Evolutionary conservation across 2,888 invertebrate genomes (phyloP).

Genomic region (Slavum lentiscoides): DNA sequence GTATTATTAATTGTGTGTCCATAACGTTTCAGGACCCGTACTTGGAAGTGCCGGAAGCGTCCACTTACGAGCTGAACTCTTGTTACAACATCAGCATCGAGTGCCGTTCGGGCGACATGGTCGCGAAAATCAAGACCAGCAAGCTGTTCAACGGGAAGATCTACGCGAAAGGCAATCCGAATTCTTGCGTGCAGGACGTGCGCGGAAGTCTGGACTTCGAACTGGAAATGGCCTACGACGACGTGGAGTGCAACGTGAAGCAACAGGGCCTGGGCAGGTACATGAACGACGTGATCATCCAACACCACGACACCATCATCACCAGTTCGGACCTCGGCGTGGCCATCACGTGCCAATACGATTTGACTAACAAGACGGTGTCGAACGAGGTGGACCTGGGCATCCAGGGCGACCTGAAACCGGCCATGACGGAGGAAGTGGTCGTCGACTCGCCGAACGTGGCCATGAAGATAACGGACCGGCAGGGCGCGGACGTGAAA

Average conservation of each 20-base stretch:
- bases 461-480: constrained; percentile 88
- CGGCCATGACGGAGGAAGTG: constrained; percentile 79
- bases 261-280: constrained; percentile 85
- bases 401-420: constrained; percentile 84
- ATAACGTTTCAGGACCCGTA: constrained; percentile 73
- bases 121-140: constrained; percentile 87
- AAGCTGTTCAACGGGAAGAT: constrained; percentile 92
- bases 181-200: constrained; percentile 88
- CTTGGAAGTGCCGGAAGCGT: constrained; percentile 85
- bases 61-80: constrained; percentile 88
- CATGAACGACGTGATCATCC: constrained; percentile 90
- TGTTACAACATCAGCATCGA: constrained; percentile 94
- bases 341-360: constrained; percentile 91
- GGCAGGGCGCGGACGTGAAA: constrained; percentile 81
- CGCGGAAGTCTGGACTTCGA: constrained; percentile 87
- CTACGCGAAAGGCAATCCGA: constrained; percentile 91
- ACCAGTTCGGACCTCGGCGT: constrained; percentile 91
- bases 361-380: constrained; percentile 90
- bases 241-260: constrained; percentile 89
- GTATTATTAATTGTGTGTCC: no score
- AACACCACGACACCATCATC: constrained; percentile 93
- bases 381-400: constrained; percentile 89
- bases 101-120: constrained; percentile 90
- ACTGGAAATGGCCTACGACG: constrained; percentile 87
- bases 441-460: constrained; percentile 92